A percentile compares a stretch with the other conserved stretches of the same genome.
These are phyloP conservation scores for Pararge aegeria DNA, from an alignment of 1,140 invertebrate species.

Conservation along the genomic window DNA sequence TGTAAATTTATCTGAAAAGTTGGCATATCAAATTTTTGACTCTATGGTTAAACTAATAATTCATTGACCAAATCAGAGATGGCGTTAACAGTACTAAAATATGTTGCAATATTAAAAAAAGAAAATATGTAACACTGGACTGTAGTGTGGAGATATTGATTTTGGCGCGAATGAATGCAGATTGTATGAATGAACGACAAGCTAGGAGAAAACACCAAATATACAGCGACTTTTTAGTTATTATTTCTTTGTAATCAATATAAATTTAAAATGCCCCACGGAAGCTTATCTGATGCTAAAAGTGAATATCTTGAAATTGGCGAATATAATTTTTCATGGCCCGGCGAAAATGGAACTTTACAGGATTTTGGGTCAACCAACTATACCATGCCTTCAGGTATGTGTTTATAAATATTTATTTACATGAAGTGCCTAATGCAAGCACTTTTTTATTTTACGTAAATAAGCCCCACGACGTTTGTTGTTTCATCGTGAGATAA, in stretches of 20 bases:
- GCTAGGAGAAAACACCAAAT: neutral
- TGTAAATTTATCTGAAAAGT: too few species aligned
- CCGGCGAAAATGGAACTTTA: constrained; percentile 69
- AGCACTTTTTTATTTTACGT: too few species aligned
- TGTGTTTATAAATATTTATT: constrained; percentile 6
- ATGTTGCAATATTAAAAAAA: constrained; percentile 21
- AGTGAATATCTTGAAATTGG: constrained; percentile 65
- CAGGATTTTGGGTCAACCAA: constrained; percentile 68
- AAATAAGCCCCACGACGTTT: too few species aligned
- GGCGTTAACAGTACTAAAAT: too few species aligned
- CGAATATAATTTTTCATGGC: constrained; percentile 73
- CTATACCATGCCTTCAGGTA: constrained; percentile 72
- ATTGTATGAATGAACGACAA: too few species aligned
- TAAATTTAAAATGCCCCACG: constrained; percentile 47
- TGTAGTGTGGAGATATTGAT: constrained; percentile 71
- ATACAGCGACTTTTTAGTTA: constrained; percentile 1
- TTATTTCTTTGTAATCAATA: neutral
- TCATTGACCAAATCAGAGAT: too few species aligned
- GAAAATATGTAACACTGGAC: too few species aligned
- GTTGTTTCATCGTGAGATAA: too few species aligned
- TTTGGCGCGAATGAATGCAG: constrained; percentile 56
- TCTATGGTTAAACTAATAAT: too few species aligned
- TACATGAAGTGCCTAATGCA: neutral
- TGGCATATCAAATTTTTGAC: too few species aligned
- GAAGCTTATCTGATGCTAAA: constrained; percentile 49